phyloP scores from a whole-genome alignment of 2,888 invertebrate species.

The Spodoptera littoralis region DNA sequence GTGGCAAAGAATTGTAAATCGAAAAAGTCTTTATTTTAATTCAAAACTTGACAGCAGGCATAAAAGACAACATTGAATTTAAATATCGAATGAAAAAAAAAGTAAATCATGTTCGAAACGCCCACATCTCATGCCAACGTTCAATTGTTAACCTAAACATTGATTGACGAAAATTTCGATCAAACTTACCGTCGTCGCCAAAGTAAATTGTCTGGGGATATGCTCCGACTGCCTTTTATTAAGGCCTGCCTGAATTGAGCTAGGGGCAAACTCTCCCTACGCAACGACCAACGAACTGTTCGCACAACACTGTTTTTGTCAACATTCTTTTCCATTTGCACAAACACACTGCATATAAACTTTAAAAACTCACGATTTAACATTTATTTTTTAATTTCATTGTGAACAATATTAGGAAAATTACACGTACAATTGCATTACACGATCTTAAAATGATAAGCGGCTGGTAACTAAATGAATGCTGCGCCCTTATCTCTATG shows the following conservation, averaged over 20 bases:
- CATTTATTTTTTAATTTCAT: constrained; percentile 28
- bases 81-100: constrained; percentile 25
- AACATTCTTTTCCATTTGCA: constrained; percentile 58
- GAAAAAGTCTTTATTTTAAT: constrained; percentile 3
- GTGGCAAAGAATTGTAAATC: constrained; percentile 4
- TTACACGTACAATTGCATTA: constrained; percentile 37
- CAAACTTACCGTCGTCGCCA: constrained; percentile 77
- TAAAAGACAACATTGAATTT: constrained; percentile 18
- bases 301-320: constrained; percentile 45
- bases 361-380: constrained; percentile 19
- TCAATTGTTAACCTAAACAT: neutral
- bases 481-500: constrained; percentile 57
- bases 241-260: constrained; percentile 76
- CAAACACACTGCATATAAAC: constrained; percentile 34
- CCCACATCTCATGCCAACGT: constrained; percentile 18
- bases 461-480: constrained; percentile 54
- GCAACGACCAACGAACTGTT: constrained; percentile 69
- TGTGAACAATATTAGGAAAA: constrained; percentile 26
- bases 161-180: constrained; percentile 3
- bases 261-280: constrained; percentile 80
- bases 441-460: constrained; percentile 41
- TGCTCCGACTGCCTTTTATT: constrained; percentile 72
- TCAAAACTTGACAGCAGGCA: constrained; percentile 7
- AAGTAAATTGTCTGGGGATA: constrained; percentile 69
- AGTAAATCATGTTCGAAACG: constrained; percentile 31